Evolutionary conservation across 2,888 invertebrate genomes (phyloP), one percentile per base, ranked within the genome.

Genomic region (Dione juno): DNA sequence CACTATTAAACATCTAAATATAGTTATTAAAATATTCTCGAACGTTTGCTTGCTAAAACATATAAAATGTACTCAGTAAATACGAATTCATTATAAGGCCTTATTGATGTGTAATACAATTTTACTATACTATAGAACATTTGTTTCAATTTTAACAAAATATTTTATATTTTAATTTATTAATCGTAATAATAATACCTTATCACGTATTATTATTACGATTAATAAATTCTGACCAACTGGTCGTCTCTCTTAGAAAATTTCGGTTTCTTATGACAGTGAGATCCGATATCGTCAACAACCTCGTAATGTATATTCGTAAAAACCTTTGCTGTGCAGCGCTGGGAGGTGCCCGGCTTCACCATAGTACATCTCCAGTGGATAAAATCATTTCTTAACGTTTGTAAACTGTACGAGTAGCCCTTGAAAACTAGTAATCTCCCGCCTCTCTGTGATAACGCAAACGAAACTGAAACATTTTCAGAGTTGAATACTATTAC

Each of bases 321-420:
- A 67, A 81, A 82, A 0, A 88, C 67, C 67, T 82, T 88, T 0
- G 87, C 88, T 0, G 80, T 82, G 67, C 88, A 88, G 13, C 86
- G 76, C 61, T 81, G 85, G 1, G 78, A 69, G 0, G 87, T 84
- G 0, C 86, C 86, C 1, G 82, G 80, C 65, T 82, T 81, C 0
- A 78, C 81, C 88, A 87, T 88, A n/a, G 86, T 84, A 68, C 88
- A 89, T 45, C 82, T 81, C 89, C 89, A 88, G 1, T 82, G 82
- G 0, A 77, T 74, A 10, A 82, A 70, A 6, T 82, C 79, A 52
- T 83, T 66, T 65, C 76, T 82, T 43, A 65, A 73, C 58, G 74
- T 80, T 66, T 78, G 79, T 14, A 81, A 74, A 64, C 82, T 84
- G 78, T 85, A 88, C 1, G 84, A 83, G 74, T 84, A 87, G 11